Base-by-base conservation (phyloP, 1,140 invertebrate genomes). In the Aleiodes sp. region DNA sequence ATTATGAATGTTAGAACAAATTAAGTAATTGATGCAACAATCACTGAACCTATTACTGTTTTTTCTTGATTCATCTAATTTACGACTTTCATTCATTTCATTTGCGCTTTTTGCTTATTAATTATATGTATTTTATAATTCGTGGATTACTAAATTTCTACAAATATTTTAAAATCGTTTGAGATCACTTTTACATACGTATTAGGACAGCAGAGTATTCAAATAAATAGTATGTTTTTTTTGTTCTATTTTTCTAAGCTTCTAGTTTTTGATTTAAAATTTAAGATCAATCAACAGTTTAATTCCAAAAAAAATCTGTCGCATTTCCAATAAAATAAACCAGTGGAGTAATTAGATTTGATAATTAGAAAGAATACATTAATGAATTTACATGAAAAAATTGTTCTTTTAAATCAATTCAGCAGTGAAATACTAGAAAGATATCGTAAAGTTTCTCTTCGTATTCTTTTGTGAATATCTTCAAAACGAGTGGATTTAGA, bases 261-360 rank as follows among this genome's bases (percentile, higher is more conserved):
- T 52, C 2, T 26, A 52, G 19, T 24, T 24, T 24, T 21, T 24
- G 16, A 12, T 21, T 6, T 8, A 52, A 7, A 52, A 52, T 24
- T 9, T 24, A 52, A 24, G 46, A 52, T 52, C 46, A 24, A 52
- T 52, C 46, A 24, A 26, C 10, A 9, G 12, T 8, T 16, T 52
- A 24, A 52, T 24, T 52, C 3, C 19, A 24, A 6, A 7, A 52
- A 52, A 52, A n/a, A n/a, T n/a, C n/a, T 26, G 46, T 52, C 46
- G 21, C 46, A 52, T 52, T 52, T 52, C 46, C 46, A 52, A 10
- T 52, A 21, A 52, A 52, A 52, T 52, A 21, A 52, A 52, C 26
- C 21, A 52, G 16, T 7, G 21, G 26, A 52, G 4, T 16, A 8
- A 3, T 52, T 52, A 12, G 46, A 52, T 24, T 52, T 52, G n/a